Evolutionary conservation across 2,113 vertebrate species (phyloP), one percentile per base, ranked within the genome.

Genomic region (Hassar affinis): DNA sequence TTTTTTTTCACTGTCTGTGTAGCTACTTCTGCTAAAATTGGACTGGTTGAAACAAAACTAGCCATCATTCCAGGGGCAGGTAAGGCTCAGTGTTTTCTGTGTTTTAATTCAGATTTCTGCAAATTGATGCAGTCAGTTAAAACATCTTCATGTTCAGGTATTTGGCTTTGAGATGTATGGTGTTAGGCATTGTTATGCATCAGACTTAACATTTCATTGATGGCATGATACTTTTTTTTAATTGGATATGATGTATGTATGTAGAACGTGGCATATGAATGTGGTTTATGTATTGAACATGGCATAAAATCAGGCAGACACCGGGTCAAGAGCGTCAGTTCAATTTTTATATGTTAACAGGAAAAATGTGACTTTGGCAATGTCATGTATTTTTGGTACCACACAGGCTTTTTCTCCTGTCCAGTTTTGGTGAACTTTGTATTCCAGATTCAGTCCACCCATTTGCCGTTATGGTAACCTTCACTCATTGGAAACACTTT

Each of bases 31-130:
- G 97, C 98, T 6, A 99, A 98, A 92, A 96, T 99, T 97, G 98
- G 98, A 79, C 92, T 99, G 4, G 96, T 99, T 81, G 98, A 99
- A 92, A 95, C 98, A 8, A 98, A 97, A 89, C 86, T 99, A 87
- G 98, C 97, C 0, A 98, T 98, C 83, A 98, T 97, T 93, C 97
- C 96, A 49, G 97, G 97, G 88, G 97, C 95, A 94, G 97, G 97
- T 98, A 94, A 93, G 94, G 11, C 6, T 49, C 78, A 14, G 54
- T 81, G n/a, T n/a, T n/a, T 2, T 11, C 17, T 75, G 6, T 62
- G 11, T 68, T 57, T 51, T 18, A 33, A 38, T 38, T 2, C 18
- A 51, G 42, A 15, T 11, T 30, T 66, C 14, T 68, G 38, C 59
- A 22, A 57, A 12, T 71, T 38, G 15, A 54, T 57, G 25, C 22